These are phyloP conservation scores for Pissodes strobi DNA, from an alignment of 1,140 invertebrate genomes.

Conservation along the genomic window DNA sequence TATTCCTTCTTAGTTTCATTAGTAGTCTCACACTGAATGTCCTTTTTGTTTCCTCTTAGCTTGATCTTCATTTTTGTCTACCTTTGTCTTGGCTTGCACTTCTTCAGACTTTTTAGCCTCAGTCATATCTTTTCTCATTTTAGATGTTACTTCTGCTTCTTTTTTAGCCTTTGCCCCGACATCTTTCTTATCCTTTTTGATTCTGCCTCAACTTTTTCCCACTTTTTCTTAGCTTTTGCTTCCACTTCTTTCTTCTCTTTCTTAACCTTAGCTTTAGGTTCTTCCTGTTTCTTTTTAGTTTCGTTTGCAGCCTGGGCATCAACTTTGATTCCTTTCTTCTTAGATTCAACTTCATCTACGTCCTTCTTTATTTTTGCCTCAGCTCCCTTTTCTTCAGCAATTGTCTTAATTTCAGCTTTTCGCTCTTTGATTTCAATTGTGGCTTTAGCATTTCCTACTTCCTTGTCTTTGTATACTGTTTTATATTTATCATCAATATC, in stretches of 20 bases:
- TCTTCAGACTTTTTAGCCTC: constrained; percentile 33
- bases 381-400: constrained; percentile 14
- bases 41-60: constrained; percentile 5
- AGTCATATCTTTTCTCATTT: constrained; percentile 37
- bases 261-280: constrained; percentile 35
- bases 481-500: background rate
- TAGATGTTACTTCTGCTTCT: constrained; percentile 29
- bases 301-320: constrained; percentile 10
- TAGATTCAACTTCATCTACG: constrained; percentile 11
- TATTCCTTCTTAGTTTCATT: constrained; percentile 42
- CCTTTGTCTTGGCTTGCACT: background rate
- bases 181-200: constrained; percentile 36
- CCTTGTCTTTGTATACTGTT: background rate
- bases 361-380: constrained; percentile 7
- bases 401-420: background rate
- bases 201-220: constrained; percentile 39
- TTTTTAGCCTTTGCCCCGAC: constrained; percentile 32
- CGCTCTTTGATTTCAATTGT: background rate
- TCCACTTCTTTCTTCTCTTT: constrained; percentile 39
- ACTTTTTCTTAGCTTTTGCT: constrained; percentile 36
- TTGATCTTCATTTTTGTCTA: constrained; percentile 36
- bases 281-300: constrained; percentile 41
- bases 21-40: constrained; percentile 29
- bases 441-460: too few species aligned
- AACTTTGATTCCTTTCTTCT: constrained; percentile 1